Conservation (phyloP, 2,797 vertebrate genomes). For the Molothrus aeneus region DNA sequence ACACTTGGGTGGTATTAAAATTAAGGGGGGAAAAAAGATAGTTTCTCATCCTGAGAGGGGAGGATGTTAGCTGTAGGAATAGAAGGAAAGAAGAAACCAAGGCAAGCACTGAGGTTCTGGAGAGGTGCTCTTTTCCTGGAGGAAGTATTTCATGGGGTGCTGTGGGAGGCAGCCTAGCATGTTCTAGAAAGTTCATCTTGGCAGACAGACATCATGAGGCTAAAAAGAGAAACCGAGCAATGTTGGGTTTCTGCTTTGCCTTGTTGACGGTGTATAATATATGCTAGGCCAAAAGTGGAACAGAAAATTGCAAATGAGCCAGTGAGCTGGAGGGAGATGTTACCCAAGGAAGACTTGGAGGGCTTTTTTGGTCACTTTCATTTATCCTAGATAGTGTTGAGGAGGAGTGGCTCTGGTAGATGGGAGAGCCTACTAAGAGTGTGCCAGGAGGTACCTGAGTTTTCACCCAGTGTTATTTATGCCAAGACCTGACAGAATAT, state of each 20-base stretch:
- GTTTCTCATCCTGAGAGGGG: neutral
- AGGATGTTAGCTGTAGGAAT: neutral
- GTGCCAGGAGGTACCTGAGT: neutral
- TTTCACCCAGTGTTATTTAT: neutral
- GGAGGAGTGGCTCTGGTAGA: neutral
- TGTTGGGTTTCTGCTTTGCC: neutral
- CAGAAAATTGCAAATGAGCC: constrained; percentile 20
- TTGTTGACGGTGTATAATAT: neutral
- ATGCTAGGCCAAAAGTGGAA: constrained; percentile 21
- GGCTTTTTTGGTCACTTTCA: neutral
- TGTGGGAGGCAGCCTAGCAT: neutral
- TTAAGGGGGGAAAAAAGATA: neutral
- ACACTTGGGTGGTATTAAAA: neutral
- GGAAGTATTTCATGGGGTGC: neutral
- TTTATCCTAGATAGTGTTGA: neutral
- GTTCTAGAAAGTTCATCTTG: constrained; percentile 36
- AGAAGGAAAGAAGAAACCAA: neutral
- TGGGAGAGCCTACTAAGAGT: neutral
- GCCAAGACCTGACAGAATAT: neutral
- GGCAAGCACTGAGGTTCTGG: neutral
- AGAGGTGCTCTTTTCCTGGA: neutral
- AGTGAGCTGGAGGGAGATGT: neutral
- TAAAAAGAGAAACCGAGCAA: constrained; percentile 43
- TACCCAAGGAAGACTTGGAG: neutral
- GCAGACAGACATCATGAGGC: neutral